Evolutionary conservation across 1,140 invertebrate genomes (phyloP), one percentile per base, ranked within the genome.

Genomic region (Listronotus bonariensis): DNA sequence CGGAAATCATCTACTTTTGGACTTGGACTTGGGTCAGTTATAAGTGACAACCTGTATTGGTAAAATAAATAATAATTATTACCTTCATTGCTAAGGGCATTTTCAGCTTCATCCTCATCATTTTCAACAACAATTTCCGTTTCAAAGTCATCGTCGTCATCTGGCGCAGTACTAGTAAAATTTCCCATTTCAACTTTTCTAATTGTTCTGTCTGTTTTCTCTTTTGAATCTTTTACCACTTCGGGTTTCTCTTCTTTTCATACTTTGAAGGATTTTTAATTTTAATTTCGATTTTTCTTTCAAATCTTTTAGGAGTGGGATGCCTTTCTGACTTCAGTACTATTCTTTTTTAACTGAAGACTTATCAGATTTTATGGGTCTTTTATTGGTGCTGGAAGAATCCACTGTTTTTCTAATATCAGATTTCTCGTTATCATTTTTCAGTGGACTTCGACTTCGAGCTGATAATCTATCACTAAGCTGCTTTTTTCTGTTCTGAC

Each of bases 241-340:
- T 46, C 38, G 12, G 26, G 3, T 52, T 34, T 49, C 14, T 66
- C 59, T 10, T 17, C 54, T 42, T 64, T 65, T 77, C 74, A 49
- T 76, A 74, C 59, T 77, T 77, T 0, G 71, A 55, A 0, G 74
- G 74, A 68, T 76, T 76, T 41, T 74, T 68, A n/a, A 77, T 74
- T 58, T 76, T 77, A 12, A 77, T 77, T 46, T 77, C 75, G 43
- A 77, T 77, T 66, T 76, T 73, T 49, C 70, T 67, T 17, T 71
- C 68, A 49, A 68, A 65, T 26, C 43, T 63, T 34, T 65, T 70
- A 43, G 48, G 41, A 51, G 57, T 43, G 5, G 68, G 40, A 38
- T 69, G 67, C 26, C 65, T 45, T 49, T 76, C 67, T 40, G 51
- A 55, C 18, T 68, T 65, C 10, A 57, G 18, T 38, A 52, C 38